These are phyloP conservation scores for Drosophila varians DNA, from an alignment of 1,140 invertebrate species.

Conservation along the genomic window DNA sequence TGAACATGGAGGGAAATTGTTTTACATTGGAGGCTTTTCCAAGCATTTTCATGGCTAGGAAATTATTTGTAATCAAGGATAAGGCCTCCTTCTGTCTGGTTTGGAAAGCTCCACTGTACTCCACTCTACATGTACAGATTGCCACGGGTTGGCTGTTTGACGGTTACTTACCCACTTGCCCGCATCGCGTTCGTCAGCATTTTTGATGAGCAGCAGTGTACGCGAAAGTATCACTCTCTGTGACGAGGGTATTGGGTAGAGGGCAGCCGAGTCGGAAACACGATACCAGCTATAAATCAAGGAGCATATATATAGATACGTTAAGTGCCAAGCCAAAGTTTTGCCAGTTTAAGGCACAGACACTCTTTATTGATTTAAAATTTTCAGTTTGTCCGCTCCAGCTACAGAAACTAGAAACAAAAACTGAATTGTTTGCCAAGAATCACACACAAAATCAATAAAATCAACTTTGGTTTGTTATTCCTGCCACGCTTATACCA, in stretches of 20 bases:
- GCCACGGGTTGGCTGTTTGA: conserved; percentile 36
- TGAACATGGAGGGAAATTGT: background rate
- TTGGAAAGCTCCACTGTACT: conserved; percentile 9
- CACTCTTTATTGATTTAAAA: conserved; percentile 23
- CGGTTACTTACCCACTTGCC: conserved; percentile 82
- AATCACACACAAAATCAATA: conserved; percentile 57
- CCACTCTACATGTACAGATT: conserved; percentile 14
- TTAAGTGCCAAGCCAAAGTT: conserved; percentile 6
- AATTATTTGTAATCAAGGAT: background rate
- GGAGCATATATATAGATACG: conserved; percentile 9
- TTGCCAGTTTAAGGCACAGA: conserved; percentile 17
- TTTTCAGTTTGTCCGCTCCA: conserved; percentile 6
- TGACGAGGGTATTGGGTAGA: conserved; percentile 82
- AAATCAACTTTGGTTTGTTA: conserved; percentile 33
- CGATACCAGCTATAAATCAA: conserved; percentile 80
- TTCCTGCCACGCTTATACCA: conserved; percentile 58
- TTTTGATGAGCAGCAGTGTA: conserved; percentile 81
- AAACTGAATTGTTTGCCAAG: conserved; percentile 21
- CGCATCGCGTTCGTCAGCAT: conserved; percentile 81
- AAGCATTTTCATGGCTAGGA: background rate
- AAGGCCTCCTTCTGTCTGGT: background rate
- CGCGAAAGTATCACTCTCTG: conserved; percentile 79
- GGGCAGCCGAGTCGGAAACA: conserved; percentile 80
- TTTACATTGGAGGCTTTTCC: too few species aligned
- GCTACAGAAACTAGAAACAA: conserved; percentile 17